Evolutionary conservation across 2,797 vertebrate genomes (phyloP), one percentile per base, ranked within the genome.

Genomic region (Intellagama lesueurii): DNA sequence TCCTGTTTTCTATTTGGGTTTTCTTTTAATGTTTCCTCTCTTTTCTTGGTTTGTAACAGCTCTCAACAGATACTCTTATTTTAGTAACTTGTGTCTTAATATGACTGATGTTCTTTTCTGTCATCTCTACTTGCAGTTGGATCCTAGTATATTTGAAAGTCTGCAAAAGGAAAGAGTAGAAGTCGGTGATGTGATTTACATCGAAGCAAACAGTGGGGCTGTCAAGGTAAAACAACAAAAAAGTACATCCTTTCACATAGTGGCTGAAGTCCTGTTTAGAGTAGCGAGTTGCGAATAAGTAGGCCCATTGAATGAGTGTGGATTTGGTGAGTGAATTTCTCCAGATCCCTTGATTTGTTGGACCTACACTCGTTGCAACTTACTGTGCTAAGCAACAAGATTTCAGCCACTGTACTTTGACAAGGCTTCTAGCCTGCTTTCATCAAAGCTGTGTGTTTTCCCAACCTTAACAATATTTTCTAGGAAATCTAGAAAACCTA

Each of bases 71-170:
- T 80, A 82, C 47, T 88, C 32, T 85, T 81, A 69, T 80, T 68
- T 90, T 35, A 77, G 85, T 35, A 82, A 44, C 3, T 35, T 35
- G 7, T n/a, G 16, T 4, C 49, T 73, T 66, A 81, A 80, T 87
- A 79, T 77, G 72, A n/a, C 86, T 83, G 90, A 72, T 90, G 80
- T 32, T 12, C n/a, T 75, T 66, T 91, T 35, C 26, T 22, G 17
- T 60, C 7, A 40, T 28, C 1, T 70, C 86, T 91, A 40, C 64
- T 90, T 93, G 77, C 68, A 99, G 99, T 96, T 99, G 97, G 99
- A 99, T 92, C 99, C 99, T 69, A 99, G 99, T 95, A 99, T 99
- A 93, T 99, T 99, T 93, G 99, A 99, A 96, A 99, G 99, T 94
- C 96, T 99, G 91, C 99, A 99, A 96, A 99, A 99, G 94, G 99